Base-by-base conservation (phyloP, 2,113 vertebrate species). In the Zeus faber region DNA sequence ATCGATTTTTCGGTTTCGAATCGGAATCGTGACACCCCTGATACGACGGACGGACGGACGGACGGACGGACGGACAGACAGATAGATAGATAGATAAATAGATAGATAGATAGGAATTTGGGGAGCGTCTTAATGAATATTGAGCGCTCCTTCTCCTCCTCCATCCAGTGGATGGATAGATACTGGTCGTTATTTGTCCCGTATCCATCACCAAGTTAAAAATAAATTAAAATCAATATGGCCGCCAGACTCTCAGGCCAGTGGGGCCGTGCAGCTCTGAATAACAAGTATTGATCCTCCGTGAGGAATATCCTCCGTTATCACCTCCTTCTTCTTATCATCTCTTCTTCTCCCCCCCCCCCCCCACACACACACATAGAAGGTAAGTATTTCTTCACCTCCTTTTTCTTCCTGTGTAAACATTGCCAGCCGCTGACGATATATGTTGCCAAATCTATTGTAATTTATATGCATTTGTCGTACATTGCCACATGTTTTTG, bases 191-290 rank as follows among this genome's bases (percentile, higher is more conserved):
- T 89, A 88, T 87, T 86, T 85, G 87, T 86, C 84, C 83, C 83
- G 83, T 88, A 90, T 89, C 88, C 85, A 88, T 89, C 89, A 90
- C 85, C 88, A 88, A 88, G 87, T 90, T 87, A 89, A 86, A 88
- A 88, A 88, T 88, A 90, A 84, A 91, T 89, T 89, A 82, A 86
- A 89, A 91, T 91, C 89, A 87, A 89, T 91, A 85, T 44, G 18
- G 50, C 76, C 68, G 45, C 58, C 69, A 61, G 81, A 81, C 78
- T 83, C 86, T 78, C 58, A 81, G 82, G 72, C 83, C 80, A 82
- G 80, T 72, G 77, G 81, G 78, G 70, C 76, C 49, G 57, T 75
- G 72, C 76, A 64, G 67, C 72, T 74, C 82, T 88, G 85, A 89
- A 86, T 86, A 88, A 88, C 81, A 87, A 80, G 78, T 88, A 91